Conservation (phyloP, 2,113 vertebrate genomes). For the Aptenodytes patagonicus region DNA sequence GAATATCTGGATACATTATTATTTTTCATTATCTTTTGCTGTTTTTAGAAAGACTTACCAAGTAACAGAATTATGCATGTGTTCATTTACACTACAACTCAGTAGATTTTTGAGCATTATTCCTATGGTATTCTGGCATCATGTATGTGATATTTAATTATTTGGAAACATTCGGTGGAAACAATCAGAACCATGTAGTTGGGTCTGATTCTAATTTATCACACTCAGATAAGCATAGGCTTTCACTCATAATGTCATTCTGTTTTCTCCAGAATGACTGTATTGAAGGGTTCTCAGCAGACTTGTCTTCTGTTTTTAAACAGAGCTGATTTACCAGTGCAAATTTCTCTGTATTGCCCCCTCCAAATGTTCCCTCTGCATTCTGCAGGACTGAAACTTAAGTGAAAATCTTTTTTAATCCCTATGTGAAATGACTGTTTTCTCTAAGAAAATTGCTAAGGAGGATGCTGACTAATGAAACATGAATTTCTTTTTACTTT, state of each 20-base stretch:
- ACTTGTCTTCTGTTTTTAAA: background rate
- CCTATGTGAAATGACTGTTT: background rate
- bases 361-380: background rate
- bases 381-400: background rate
- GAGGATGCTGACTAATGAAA: background rate
- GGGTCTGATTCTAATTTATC: background rate
- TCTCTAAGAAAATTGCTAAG: background rate
- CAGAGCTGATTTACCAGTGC: background rate
- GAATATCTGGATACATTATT: background rate
- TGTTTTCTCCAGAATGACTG: background rate
- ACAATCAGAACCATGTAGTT: background rate
- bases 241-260: background rate
- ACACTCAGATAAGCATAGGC: background rate
- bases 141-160: background rate
- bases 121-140: background rate
- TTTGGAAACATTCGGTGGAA: background rate
- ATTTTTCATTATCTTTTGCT: background rate
- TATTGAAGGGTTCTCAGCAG: background rate
- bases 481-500: background rate
- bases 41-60: background rate
- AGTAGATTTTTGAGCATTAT: background rate
- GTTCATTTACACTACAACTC: background rate
- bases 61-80: background rate
- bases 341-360: background rate
- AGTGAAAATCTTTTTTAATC: background rate